These are phyloP conservation scores for Diplosoma virens DNA, from an alignment of 23 tunicate genomes.

Conservation along the genomic window DNA sequence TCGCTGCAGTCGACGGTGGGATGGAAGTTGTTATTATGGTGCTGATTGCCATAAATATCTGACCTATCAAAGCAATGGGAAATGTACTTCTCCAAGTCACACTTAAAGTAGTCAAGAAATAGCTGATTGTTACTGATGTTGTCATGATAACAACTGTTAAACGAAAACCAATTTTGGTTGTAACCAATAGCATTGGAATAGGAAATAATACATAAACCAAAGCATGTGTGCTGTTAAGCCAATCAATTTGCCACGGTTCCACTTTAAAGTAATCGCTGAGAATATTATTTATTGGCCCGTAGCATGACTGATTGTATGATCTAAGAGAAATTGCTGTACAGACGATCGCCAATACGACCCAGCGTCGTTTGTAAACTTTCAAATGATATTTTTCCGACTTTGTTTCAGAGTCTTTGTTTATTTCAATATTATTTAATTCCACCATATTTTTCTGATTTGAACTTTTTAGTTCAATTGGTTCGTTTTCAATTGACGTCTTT, in stretches of 20 bases:
- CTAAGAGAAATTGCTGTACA: too few relatives aligned
- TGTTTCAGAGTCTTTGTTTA: too few relatives aligned
- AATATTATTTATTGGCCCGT: constrained; percentile 42
- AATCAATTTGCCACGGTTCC: constrained; percentile 64
- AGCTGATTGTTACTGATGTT: constrained; percentile 22
- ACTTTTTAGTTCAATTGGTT: too few relatives aligned
- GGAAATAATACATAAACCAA: constrained; percentile 41
- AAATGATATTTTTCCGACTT: too few relatives aligned
- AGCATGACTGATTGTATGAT: too few relatives aligned
- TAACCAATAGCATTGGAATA: constrained; percentile 39
- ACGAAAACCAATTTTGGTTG: constrained; percentile 28
- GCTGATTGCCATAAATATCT: constrained; percentile 65
- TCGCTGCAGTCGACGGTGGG: constrained; percentile 62
- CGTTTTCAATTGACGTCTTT: too few relatives aligned
- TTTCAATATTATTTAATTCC: too few relatives aligned
- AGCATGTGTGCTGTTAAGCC: constrained; percentile 48
- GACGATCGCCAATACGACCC: too few relatives aligned
- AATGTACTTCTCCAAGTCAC: constrained; percentile 6
- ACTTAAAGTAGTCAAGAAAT: constrained; percentile 35
- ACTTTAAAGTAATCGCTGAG: constrained; percentile 36
- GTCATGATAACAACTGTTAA: constrained; percentile 26
- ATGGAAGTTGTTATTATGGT: constrained; percentile 62
- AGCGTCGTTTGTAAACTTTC: too few relatives aligned
- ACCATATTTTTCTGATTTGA: too few relatives aligned
- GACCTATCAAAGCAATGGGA: constrained; percentile 31